Percentiles rank a stretch among this genome's conserved stretches.
phyloP scores from a whole-genome alignment of 2,888 invertebrate genomes.

The Microplitis deprimator region DNA sequence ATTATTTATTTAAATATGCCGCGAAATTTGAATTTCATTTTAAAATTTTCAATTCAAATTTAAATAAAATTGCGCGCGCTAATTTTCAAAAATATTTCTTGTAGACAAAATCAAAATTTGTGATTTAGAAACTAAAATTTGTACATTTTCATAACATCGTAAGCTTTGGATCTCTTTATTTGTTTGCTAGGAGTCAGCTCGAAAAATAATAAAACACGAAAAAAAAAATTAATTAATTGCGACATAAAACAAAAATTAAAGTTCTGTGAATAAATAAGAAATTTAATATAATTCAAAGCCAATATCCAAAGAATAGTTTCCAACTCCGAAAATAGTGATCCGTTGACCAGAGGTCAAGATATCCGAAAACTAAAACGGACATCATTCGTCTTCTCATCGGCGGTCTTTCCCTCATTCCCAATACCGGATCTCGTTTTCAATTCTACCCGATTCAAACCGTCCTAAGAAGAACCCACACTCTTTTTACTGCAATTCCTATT shows the following conservation, averaged over 20 bases:
- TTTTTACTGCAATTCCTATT: conserved; percentile 39
- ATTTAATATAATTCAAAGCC: not conserved
- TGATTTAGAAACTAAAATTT: no score
- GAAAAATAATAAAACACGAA: no score
- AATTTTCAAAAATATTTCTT: no score
- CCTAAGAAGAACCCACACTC: conserved; percentile 53
- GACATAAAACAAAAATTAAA: not conserved
- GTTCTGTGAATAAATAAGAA: conserved; percentile 6
- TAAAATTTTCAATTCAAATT: no score
- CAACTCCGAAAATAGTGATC: conserved; percentile 17
- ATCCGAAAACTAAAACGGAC: conserved; percentile 21
- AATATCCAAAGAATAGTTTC: conserved; percentile 8
- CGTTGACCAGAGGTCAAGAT: conserved; percentile 26
- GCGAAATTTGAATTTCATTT: no score
- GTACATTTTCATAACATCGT: no score
- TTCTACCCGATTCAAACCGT: conserved; percentile 47
- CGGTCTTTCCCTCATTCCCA: conserved; percentile 22
- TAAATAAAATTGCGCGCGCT: no score
- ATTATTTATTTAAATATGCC: no score
- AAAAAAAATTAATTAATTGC: no score
- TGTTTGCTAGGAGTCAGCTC: no score
- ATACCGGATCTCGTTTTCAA: conserved; percentile 58
- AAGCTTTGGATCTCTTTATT: no score
- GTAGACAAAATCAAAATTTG: no score
- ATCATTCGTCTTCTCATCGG: conserved; percentile 39